phyloP scores from a whole-genome alignment of 2,888 invertebrate species.

The Iphiclides podalirius region DNA sequence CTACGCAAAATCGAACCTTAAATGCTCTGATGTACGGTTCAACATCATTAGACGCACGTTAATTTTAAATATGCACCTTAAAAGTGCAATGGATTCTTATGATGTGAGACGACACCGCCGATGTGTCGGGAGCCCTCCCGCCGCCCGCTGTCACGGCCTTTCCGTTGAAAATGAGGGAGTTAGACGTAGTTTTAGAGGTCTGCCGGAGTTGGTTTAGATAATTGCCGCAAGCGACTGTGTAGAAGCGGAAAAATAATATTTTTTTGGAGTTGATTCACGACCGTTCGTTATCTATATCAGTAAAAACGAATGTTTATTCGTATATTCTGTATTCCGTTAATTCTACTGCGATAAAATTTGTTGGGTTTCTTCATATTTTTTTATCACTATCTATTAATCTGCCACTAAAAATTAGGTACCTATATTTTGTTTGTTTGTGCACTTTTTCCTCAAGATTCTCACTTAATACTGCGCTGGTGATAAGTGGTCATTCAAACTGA shows the following conservation, averaged over 20 bases:
- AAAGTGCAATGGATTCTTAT: conserved; percentile 21
- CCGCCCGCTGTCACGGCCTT: not conserved
- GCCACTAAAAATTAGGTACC: no score
- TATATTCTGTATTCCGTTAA: no score
- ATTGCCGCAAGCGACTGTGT: conserved; percentile 1
- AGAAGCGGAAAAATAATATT: not conserved
- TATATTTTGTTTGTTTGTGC: no score
- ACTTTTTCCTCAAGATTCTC: no score
- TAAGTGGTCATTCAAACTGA: no score
- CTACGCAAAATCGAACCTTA: conserved; percentile 5
- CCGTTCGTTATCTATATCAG: no score
- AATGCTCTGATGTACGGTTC: not conserved
- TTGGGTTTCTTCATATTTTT: no score
- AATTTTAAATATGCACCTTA: conserved; percentile 8
- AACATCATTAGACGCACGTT: not conserved
- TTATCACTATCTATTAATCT: no score
- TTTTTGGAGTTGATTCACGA: no score
- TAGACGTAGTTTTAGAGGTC: conserved; percentile 13
- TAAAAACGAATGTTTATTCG: no score
- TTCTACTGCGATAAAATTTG: no score
- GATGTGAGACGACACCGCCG: conserved; percentile 14
- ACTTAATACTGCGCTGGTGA: no score
- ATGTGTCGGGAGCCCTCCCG: conserved; percentile 1
- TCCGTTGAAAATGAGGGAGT: not conserved
- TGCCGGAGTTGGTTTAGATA: conserved; percentile 1